phyloP scores from a whole-genome alignment of 2,888 invertebrate genomes.

The Macrosoma leucophasiata region DNA sequence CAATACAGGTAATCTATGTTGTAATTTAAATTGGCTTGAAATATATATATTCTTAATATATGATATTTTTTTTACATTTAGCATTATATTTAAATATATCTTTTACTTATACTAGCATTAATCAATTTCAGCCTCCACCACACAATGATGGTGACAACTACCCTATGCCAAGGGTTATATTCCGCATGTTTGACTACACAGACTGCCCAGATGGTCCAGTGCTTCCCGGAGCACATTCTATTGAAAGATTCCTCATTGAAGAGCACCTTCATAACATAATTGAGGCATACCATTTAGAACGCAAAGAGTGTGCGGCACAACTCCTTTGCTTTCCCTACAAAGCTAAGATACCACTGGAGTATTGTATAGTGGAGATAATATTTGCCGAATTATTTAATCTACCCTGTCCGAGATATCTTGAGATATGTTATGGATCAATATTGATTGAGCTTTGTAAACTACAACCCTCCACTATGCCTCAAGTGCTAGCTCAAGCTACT shows the following conservation, averaged over 20 bases:
- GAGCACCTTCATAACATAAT: conserved; percentile 97
- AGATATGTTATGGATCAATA: conserved; percentile 95
- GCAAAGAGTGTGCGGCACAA: conserved; percentile 96
- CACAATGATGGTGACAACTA: conserved; percentile 93
- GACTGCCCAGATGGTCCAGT: conserved; percentile 96
- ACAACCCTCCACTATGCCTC: conserved; percentile 97
- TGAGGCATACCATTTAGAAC: conserved; percentile 88
- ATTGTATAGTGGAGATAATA: conserved; percentile 98
- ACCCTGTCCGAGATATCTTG: conserved; percentile 91
- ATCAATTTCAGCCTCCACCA: conserved; percentile 85
- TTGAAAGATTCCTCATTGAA: conserved; percentile 98
- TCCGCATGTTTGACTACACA: conserved; percentile 98
- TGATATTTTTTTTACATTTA: conserved; percentile 1
- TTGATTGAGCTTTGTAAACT: conserved; percentile 97
- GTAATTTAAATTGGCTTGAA: too few species aligned
- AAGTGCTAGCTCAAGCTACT: conserved; percentile 97
- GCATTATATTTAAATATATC: conserved; percentile 1
- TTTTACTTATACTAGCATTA: too few species aligned
- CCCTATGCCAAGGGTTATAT: conserved; percentile 96
- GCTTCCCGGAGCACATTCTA: conserved; percentile 96
- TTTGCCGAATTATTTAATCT: conserved; percentile 96
- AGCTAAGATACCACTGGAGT: conserved; percentile 95
- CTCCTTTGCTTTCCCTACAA: conserved; percentile 94
- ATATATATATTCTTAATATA: too few species aligned
- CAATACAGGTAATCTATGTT: conserved; percentile 76